Percentiles rank a stretch among this genome's conserved stretches.
These are phyloP conservation scores for Xenopus petersii DNA, from an alignment of 2,797 vertebrate genomes.

Conservation along the genomic window DNA sequence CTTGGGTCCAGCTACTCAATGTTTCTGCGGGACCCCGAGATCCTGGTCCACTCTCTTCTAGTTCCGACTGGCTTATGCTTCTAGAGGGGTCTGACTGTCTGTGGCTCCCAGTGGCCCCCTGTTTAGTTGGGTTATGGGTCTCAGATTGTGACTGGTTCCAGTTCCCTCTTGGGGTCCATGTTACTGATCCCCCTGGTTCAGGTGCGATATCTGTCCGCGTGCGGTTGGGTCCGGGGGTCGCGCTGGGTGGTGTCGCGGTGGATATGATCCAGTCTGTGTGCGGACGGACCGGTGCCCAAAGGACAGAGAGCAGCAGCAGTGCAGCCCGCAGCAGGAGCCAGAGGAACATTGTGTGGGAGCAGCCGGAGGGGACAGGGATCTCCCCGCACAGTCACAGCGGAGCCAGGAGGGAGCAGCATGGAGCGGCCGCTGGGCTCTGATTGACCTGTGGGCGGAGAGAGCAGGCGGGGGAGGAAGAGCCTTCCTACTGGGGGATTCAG, in stretches of 20 bases:
- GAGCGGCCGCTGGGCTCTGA: slow-evolving; percentile 12
- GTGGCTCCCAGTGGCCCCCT: too few species aligned
- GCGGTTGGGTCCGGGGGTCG: not conserved
- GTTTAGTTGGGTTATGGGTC: not conserved
- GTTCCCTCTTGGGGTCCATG: not conserved
- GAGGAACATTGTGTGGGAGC: slow-evolving; percentile 45
- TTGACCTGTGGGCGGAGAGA: too few species aligned
- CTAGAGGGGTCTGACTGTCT: not conserved
- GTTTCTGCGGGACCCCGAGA: too few species aligned
- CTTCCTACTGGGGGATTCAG: not conserved
- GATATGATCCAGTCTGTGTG: not conserved
- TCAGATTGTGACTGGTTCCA: not conserved
- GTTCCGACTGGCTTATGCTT: too few species aligned
- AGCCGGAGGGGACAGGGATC: slow-evolving; percentile 46
- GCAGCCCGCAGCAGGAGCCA: slow-evolving; percentile 21
- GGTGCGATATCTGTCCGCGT: not conserved
- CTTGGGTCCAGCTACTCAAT: too few species aligned
- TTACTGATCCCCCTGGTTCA: not conserved
- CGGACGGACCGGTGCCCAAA: slow-evolving; percentile 49
- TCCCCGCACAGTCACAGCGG: not conserved
- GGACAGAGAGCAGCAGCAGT: slow-evolving; percentile 51
- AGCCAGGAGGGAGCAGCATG: slow-evolving; percentile 15
- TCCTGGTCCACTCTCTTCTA: too few species aligned
- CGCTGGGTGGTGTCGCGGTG: not conserved
- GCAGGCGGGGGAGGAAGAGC: not conserved